Conservation (phyloP, 2,113 vertebrate genomes). For the Pteropus alecto region DNA sequence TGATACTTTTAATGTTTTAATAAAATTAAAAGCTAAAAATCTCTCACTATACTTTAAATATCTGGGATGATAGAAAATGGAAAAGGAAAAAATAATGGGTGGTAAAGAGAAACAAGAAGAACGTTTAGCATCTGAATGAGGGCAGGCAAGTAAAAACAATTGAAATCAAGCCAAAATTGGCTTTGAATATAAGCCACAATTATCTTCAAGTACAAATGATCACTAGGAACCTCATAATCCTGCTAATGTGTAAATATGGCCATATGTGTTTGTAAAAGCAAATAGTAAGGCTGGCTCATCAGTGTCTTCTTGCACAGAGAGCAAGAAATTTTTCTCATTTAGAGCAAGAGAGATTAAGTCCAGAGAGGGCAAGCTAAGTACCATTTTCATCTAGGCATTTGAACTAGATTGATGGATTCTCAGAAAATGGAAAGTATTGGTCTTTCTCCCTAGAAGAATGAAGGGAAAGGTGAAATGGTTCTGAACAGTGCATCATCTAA, state of each 20-base stretch:
- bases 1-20: not conserved
- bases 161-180: slow-evolving; percentile 52
- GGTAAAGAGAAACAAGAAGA: slow-evolving; percentile 18
- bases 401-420: slow-evolving; percentile 8
- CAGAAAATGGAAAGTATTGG: not conserved
- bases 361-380: not conserved
- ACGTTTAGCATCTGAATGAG: not conserved
- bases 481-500: not conserved
- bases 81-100: not conserved
- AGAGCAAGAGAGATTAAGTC: not conserved
- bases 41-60: slow-evolving; percentile 36
- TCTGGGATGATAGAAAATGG: not conserved
- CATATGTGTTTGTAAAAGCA: slow-evolving; percentile 28
- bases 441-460: not conserved
- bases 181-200: slow-evolving; percentile 41
- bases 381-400: slow-evolving; percentile 21
- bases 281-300: not conserved
- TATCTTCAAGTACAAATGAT: slow-evolving; percentile 41
- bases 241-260: not conserved
- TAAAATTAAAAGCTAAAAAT: slow-evolving; percentile 14
- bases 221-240: slow-evolving; percentile 12
- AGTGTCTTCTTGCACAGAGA: not conserved
- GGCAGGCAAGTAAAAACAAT: slow-evolving; percentile 32
- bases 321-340: not conserved
- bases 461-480: slow-evolving; percentile 24